Evolutionary conservation across 2,797 vertebrate species (phyloP), one percentile per base, ranked within the genome.

Genomic region (Leptoclinus maculatus): DNA sequence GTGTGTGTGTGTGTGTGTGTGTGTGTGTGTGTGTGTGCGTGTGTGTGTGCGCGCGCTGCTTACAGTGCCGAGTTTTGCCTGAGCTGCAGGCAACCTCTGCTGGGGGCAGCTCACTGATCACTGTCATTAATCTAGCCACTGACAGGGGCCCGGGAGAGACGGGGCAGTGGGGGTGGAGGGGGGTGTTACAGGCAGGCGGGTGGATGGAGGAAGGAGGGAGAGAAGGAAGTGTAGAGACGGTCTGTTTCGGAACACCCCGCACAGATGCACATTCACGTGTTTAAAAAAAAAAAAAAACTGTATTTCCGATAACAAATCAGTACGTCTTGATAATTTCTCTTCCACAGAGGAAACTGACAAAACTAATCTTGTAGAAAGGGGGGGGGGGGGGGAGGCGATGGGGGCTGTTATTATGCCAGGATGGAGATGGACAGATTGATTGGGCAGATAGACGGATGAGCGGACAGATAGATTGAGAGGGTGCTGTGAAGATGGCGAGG

Each of bases 91-190:
- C 92, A 84, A 82, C 86, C 92, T 91, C 91, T 89, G 93, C 91
- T 93, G 90, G 91, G 91, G 92, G 92, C 89, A 93, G 91, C 90
- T 91, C 86, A 83, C 88, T 94, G 93, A 96, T 95, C 95, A 94
- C 91, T 93, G 93, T 91, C 94, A 95, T 95, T 95, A 95, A 96
- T 96, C 95, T 95, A 87, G 82, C 90, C 63, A 72, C 91, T 95
- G 94, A 94, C 94, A 94, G 93, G 80, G 90, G 83, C 89, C 60
- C 76, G 73, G 85, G 88, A 89, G 90, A 91, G 88, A 88, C 75
- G 73, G 79, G 89, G 77, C 70, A 64, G 75, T 66, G 70, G 47
- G 62, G 79, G 83, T 64, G 81, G 39, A 21, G 60, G 19, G 47
- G 39, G 68, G 54, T 68, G 80, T 58, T 80, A 71, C 45, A 74